phyloP scores from a whole-genome alignment of 1,140 invertebrate genomes.

The Yoshiicerus persimilis region DNA sequence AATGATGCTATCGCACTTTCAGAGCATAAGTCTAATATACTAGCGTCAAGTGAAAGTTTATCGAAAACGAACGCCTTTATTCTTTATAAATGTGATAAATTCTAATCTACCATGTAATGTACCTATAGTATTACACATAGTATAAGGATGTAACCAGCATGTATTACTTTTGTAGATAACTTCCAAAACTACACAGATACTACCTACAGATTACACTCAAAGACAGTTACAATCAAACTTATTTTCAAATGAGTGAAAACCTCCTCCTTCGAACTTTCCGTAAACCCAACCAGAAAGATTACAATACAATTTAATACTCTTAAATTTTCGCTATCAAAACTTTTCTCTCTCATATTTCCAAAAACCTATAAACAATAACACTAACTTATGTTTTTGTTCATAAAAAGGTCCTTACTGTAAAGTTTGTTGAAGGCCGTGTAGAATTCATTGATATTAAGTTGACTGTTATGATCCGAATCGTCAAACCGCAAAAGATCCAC shows the following conservation, averaged over 20 bases:
- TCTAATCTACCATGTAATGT: not conserved
- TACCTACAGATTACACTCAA: not conserved
- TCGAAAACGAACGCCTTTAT: not conserved
- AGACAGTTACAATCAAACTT: slow-evolving; percentile 1
- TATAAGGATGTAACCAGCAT: too few relatives aligned
- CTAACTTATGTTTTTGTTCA: too few relatives aligned
- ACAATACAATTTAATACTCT: not conserved
- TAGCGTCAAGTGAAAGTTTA: not conserved
- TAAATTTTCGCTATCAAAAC: too few relatives aligned
- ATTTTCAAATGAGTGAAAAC: not conserved
- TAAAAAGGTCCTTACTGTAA: slow-evolving; percentile 62
- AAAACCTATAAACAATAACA: too few relatives aligned
- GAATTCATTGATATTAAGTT: slow-evolving; percentile 72
- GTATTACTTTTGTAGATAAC: not conserved
- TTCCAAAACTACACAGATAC: not conserved
- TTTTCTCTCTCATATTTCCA: too few relatives aligned
- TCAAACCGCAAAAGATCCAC: slow-evolving; percentile 71
- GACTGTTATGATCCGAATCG: slow-evolving; percentile 67
- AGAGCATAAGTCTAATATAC: not conserved
- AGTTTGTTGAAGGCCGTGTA: slow-evolving; percentile 76
- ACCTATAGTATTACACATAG: not conserved
- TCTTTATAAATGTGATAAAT: not conserved
- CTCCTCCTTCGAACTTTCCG: not conserved
- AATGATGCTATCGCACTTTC: not conserved
- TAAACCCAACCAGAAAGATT: not conserved